phyloP scores from a whole-genome alignment of 2,797 vertebrate species.

The Anolis apletophallus region DNA sequence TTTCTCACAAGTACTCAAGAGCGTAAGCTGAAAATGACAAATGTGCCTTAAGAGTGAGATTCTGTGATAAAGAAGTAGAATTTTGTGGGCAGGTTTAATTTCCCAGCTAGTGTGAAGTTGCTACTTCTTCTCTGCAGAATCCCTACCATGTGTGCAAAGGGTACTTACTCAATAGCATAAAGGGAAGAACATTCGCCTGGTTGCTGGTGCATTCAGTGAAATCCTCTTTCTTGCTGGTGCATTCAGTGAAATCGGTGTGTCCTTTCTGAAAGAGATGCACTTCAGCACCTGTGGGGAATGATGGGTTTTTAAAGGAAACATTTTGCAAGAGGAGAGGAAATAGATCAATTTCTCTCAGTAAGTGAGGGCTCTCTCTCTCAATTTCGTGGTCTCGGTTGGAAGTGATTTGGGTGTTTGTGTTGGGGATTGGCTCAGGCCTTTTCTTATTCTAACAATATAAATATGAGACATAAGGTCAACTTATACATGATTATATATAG shows the following conservation, averaged over 20 bases:
- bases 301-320: background rate
- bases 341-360: too few species aligned
- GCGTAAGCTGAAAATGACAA: constrained; percentile 9
- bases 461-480: too few species aligned
- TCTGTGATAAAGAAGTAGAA: background rate
- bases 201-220: background rate
- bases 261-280: background rate
- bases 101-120: background rate
- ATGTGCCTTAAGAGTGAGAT: background rate
- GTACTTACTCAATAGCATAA: background rate
- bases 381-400: too few species aligned
- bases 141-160: background rate
- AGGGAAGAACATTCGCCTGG: background rate
- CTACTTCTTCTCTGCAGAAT: background rate
- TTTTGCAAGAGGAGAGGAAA: background rate
- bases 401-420: too few species aligned
- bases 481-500: too few species aligned
- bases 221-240: background rate
- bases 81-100: background rate
- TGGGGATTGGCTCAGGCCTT: too few species aligned
- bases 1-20: background rate
- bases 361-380: too few species aligned
- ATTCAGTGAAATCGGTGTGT: background rate
- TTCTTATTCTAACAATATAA: too few species aligned
- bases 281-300: too few species aligned